Evolutionary conservation across 2,888 invertebrate genomes (phyloP).

Genomic region (Aphidoletes aphidimyza): DNA sequence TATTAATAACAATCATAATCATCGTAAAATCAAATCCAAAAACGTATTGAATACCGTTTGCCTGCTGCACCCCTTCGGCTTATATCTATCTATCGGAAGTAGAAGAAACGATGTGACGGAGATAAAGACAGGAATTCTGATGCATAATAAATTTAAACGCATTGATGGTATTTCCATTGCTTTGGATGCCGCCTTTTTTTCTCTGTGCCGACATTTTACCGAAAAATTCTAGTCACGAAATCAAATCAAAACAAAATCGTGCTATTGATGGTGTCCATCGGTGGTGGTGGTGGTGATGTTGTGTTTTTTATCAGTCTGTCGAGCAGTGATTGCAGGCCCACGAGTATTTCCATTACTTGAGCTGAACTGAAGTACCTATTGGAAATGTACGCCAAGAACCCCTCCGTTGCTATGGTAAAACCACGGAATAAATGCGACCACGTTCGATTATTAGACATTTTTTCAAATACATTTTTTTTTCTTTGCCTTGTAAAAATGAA

Average conservation of each 20-base stretch:
- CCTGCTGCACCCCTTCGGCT: not conserved
- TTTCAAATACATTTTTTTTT: not conserved
- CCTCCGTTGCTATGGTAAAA: not conserved
- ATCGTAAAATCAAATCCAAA: slow-evolving; percentile 26
- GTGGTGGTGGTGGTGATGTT: not conserved
- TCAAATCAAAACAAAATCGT: slow-evolving; percentile 50
- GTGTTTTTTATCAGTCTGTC: slow-evolving; percentile 5
- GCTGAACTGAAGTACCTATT: not conserved
- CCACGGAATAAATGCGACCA: not conserved
- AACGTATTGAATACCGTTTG: slow-evolving; percentile 38
- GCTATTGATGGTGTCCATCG: slow-evolving; percentile 44
- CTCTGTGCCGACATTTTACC: not conserved
- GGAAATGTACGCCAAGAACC: not conserved
- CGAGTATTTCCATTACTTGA: slow-evolving; percentile 22
- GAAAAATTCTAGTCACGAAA: slow-evolving; percentile 53
- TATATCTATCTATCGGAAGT: not conserved
- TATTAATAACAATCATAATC: slow-evolving; percentile 52
- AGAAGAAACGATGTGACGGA: not conserved
- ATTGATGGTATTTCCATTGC: slow-evolving; percentile 35
- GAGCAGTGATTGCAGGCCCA: not conserved
- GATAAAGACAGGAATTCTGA: not conserved
- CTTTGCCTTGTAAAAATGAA: not conserved
- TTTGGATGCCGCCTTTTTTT: not conserved
- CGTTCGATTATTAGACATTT: slow-evolving; percentile 7
- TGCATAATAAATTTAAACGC: slow-evolving; percentile 45